Evolutionary conservation across 2,888 invertebrate genomes (phyloP), one percentile per base, ranked within the genome.

Genomic region (Falcaria lacertinaria): DNA sequence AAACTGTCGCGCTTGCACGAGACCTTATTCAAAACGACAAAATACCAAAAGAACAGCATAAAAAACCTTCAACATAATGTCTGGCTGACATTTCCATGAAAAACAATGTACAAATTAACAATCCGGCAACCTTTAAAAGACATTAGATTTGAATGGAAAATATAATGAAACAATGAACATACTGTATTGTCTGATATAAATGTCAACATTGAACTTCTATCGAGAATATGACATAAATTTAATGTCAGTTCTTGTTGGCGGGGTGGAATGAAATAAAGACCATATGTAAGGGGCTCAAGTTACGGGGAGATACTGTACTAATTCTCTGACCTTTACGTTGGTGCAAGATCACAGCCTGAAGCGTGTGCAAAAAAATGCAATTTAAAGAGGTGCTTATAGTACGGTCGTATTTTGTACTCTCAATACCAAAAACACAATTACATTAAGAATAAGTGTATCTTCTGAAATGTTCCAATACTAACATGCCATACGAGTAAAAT

Each of bases 181-280:
- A 70, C 84, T 85, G 82, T 86, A 82, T 74, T 74, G 71, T 72
- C 61, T 69, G 76, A 80, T 78, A 74, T 69, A 80, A 86, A 81
- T 83, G 85, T 88, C 86, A 87, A 83, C 81, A 82, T 83, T 80
- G 80, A 84, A 81, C 77, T 79, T 78, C 54, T 47, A 57, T 74
- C 60, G 75, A 72, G 80, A 80, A 82, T 85, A 80, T 84, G 86
- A 87, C 86, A 88, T 83, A 84, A 85, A 86, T 84, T 84, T 78
- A 74, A 80, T 80, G 79, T 75, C 75, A 69, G 74, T 84, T 85
- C 86, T 75, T 72, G 74, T 74, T 74, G 73, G 69, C 64, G 69
- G 81, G 72, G 74, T 69, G 69, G 65, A 77, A 74, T 72, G 73
- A 74, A 85, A 86, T 86, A 86, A 85, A 80, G 80, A 82, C 84